Percentiles rank a stretch among this genome's conserved stretches.
These are phyloP conservation scores for Myzus persicae DNA, from an alignment of 1,140 invertebrate genomes.

Conservation along the genomic window DNA sequence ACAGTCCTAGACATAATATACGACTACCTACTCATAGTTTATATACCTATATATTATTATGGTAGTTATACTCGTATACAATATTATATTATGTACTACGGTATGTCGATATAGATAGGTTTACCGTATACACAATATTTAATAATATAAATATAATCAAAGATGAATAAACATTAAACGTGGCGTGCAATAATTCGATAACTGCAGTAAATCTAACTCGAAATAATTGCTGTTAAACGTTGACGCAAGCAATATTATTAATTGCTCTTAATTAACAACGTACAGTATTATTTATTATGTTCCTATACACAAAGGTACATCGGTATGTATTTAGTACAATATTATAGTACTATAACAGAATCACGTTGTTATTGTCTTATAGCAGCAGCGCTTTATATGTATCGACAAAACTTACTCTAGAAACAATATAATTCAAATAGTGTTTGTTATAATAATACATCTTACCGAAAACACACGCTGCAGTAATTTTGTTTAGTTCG, in stretches of 20 bases:
- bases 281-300: not conserved
- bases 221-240: slow-evolving; percentile 1
- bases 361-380: not conserved
- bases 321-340: not conserved
- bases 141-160: not conserved
- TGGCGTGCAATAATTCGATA: not conserved
- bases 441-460: not conserved
- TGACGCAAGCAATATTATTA: not conserved
- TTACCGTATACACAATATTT: not conserved
- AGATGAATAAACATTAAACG: not conserved
- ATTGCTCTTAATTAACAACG: too few species aligned
- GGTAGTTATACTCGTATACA: too few species aligned
- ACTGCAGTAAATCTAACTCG: not conserved
- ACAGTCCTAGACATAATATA: not conserved
- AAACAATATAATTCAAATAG: not conserved
- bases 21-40: not conserved
- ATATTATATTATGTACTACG: too few species aligned
- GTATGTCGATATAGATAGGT: not conserved
- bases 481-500: not conserved
- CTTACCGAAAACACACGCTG: not conserved
- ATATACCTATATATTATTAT: too few species aligned
- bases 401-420: not conserved
- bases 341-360: not conserved
- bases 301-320: not conserved
- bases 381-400: not conserved